phyloP scores from a whole-genome alignment of 2,888 invertebrate genomes.

The Gibbula magus region DNA sequence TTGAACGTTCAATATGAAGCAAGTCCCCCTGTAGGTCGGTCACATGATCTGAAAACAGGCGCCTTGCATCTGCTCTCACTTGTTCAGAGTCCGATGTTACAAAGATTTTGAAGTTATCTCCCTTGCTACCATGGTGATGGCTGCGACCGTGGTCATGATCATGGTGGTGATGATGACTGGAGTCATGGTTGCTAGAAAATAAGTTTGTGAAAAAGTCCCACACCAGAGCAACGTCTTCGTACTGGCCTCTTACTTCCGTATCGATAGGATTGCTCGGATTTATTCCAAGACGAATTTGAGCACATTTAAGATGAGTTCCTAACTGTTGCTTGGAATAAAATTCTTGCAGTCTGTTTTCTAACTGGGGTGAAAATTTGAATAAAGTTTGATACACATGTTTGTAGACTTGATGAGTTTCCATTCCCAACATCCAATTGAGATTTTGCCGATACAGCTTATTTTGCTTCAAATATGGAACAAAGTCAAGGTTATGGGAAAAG shows the following conservation, averaged over 20 bases:
- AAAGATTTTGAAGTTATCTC: background rate
- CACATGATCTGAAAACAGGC: background rate
- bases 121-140: background rate
- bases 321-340: background rate
- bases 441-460: background rate
- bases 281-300: conserved; percentile 15
- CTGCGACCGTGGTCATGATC: conserved; percentile 3
- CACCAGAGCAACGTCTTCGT: background rate
- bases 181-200: background rate
- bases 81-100: conserved; percentile 21
- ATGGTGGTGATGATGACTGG: conserved; percentile 16
- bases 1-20: conserved; percentile 18
- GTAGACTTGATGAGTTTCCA: background rate
- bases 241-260: background rate
- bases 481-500: background rate
- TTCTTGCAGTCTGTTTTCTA: background rate
- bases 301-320: background rate
- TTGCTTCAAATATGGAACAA: background rate
- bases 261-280: conserved; percentile 1
- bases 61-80: background rate
- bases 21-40: background rate
- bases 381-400: background rate
- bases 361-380: background rate
- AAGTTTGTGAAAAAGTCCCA: conserved; percentile 5
- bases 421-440: background rate